Evolutionary conservation across 2,888 invertebrate genomes (phyloP), one percentile per base, ranked within the genome.

Genomic region (Dryobotodes eremita): DNA sequence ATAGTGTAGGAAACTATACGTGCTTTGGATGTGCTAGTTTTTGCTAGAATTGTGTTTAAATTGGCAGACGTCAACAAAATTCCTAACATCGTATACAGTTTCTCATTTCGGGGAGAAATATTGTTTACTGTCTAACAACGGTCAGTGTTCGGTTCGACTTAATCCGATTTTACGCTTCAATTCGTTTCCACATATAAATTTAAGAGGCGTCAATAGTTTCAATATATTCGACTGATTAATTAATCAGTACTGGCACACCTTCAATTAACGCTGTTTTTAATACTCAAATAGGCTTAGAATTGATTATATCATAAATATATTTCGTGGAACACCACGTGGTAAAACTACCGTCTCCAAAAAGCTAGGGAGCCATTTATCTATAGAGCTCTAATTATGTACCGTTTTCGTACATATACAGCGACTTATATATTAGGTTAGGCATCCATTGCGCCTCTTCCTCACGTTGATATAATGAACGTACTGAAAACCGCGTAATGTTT

Each of bases 401-500:
- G 11, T n/a, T 57, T 20, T 10, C 8, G 5, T 10, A 10, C 5
- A n/a, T n/a, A 65, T 4, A 42, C 10, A 42, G 5, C 5, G 17
- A 69, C 5, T 13, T 8, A 8, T n/a, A 20, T 42, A 77, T 77
- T 55, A 79, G 36, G 46, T 64, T 62, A 78, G 71, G 74, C 72
- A 73, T 86, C 80, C 87, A 89, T 85, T 87, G 86, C 84, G 70
- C 77, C 76, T 77, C 83, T 83, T 61, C 55, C 79, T 74, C 75
- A 72, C 75, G 77, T 80, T 80, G 70, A 65, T 73, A 75, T 89
- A 87, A 89, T 86, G 72, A 79, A 81, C 80, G 71, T 77, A 80
- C 85, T 71, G 84, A 88, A 87, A 85, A 87, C 84, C 78, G 66
- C 88, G 91, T 91, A 91, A 91, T 90, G 90, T 89, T 90, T 87